phyloP scores from a whole-genome alignment of 2,797 vertebrate genomes.

The Artibeus jamaicensis region DNA sequence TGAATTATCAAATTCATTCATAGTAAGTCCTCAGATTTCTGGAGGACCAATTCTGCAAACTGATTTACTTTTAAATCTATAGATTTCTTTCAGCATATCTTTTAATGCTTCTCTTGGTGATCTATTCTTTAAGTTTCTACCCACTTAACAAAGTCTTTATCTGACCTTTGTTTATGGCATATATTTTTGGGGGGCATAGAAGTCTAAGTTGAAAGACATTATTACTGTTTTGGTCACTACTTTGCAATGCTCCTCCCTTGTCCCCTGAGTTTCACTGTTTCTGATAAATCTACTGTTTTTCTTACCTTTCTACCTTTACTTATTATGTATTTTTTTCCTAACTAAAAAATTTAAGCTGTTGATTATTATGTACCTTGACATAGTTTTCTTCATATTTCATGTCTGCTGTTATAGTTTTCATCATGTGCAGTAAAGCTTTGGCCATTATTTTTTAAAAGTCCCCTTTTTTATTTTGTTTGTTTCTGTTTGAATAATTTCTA shows the following conservation, averaged over 20 bases:
- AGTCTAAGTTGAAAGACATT: neutral
- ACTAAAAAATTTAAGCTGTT: neutral
- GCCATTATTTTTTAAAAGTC: neutral
- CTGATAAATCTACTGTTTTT: neutral
- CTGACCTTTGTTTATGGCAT: neutral
- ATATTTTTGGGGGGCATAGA: neutral
- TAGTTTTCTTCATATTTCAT: neutral
- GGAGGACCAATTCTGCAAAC: neutral
- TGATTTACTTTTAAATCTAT: neutral
- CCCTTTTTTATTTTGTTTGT: neutral
- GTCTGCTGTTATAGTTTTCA: neutral
- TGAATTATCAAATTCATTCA: neutral
- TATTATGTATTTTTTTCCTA: neutral
- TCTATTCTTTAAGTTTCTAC: neutral
- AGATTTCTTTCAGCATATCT: neutral
- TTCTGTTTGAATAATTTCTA: neutral
- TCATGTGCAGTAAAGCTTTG: neutral
- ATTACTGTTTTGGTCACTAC: neutral
- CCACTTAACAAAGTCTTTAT: neutral
- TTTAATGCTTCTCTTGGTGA: neutral
- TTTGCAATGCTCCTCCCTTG: neutral
- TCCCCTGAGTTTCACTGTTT: neutral
- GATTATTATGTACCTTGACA: too few species aligned
- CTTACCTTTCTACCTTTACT: neutral
- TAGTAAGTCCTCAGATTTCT: neutral